Conservation (phyloP, 2,113 vertebrate genomes). For the Clinocottus analis region DNA sequence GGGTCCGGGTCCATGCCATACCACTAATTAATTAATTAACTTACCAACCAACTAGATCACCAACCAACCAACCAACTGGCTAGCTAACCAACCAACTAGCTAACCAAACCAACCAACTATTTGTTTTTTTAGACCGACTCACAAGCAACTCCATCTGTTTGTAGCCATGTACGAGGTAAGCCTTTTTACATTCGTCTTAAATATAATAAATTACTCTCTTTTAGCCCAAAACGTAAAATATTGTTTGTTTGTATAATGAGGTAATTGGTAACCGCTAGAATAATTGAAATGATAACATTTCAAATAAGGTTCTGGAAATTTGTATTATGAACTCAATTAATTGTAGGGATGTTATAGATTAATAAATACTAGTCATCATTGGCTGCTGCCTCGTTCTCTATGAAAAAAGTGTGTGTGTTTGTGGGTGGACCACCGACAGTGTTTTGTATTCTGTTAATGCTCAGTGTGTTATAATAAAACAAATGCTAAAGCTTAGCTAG, state of each 20-base stretch:
- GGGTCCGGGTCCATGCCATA: neutral
- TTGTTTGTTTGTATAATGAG: neutral
- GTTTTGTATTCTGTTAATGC: too few relatives aligned
- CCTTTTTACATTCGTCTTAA: neutral
- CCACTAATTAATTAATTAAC: neutral
- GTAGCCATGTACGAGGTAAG: constrained; percentile 72
- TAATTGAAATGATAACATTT: neutral
- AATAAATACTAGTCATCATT: neutral
- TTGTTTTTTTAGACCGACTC: neutral
- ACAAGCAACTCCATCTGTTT: too few relatives aligned
- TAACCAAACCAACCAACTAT: neutral
- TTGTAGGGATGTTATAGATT: neutral
- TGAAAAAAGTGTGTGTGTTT: too few relatives aligned
- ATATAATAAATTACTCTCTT: neutral
- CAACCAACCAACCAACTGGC: neutral
- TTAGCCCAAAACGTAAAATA: neutral
- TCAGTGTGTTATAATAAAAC: too few relatives aligned
- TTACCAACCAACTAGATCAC: neutral
- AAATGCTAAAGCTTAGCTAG: too few relatives aligned
- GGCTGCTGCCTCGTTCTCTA: neutral
- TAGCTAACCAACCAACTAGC: neutral
- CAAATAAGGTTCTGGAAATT: neutral
- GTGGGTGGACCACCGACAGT: too few relatives aligned
- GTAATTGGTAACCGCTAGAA: neutral
- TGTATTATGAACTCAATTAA: neutral